phyloP scores from a whole-genome alignment of 2,797 vertebrate genomes.

The Muscicapa comitata region DNA sequence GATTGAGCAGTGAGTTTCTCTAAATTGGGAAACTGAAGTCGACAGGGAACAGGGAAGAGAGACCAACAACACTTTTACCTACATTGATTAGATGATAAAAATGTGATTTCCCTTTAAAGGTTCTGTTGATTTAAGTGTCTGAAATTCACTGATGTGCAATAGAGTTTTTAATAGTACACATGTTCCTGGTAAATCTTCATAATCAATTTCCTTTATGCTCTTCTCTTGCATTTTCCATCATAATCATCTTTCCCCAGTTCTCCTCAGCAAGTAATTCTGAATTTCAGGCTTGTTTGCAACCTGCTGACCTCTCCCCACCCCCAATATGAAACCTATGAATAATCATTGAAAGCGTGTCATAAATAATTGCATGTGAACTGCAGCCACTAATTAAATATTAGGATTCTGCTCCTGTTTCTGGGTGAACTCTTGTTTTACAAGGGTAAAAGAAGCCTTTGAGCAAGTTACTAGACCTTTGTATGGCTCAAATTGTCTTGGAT shows the following conservation, averaged over 20 bases:
- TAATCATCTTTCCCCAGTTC: background rate
- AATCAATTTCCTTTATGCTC: constrained; percentile 50
- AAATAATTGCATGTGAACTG: constrained; percentile 53
- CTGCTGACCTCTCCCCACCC: background rate
- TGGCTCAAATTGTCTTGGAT: constrained; percentile 5
- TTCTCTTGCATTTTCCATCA: background rate
- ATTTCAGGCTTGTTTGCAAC: constrained; percentile 17
- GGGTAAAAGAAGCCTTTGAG: background rate
- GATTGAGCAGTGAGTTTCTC: background rate
- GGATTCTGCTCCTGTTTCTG: constrained; percentile 6
- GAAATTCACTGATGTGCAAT: constrained; percentile 13
- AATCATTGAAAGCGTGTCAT: constrained; percentile 23
- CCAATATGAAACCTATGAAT: constrained; percentile 36
- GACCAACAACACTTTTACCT: background rate
- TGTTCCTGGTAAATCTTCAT: constrained; percentile 30
- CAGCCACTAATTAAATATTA: constrained; percentile 51
- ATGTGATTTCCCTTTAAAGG: constrained; percentile 38
- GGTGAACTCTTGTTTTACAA: background rate
- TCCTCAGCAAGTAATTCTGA: background rate
- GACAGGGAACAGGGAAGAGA: background rate
- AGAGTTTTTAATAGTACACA: constrained; percentile 28
- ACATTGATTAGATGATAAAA: constrained; percentile 32
- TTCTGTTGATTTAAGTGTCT: constrained; percentile 1
- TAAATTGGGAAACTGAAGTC: background rate
- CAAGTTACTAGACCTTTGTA: background rate